phyloP scores from a whole-genome alignment of 2,113 vertebrate species.

The Martes martes region DNA sequence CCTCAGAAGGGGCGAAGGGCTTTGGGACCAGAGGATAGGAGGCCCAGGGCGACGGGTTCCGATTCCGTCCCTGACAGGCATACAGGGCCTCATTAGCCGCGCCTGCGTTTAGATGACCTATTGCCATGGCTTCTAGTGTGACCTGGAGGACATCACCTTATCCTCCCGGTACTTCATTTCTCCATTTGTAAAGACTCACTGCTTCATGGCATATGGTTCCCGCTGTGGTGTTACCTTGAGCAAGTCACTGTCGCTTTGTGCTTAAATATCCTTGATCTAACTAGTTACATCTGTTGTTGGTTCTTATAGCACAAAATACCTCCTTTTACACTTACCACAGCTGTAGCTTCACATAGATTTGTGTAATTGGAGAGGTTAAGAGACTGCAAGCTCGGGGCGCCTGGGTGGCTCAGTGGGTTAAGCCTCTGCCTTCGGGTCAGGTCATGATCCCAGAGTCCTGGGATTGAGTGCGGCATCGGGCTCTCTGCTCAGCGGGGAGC shows the following conservation, averaged over 20 bases:
- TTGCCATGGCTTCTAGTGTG: not conserved
- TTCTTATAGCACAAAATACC: not conserved
- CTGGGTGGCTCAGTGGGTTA: too few species aligned
- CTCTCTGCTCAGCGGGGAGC: too few species aligned
- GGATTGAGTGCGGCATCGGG: fast-evolving
- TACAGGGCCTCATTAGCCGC: not conserved
- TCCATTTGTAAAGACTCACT: not conserved
- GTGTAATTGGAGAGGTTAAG: not conserved
- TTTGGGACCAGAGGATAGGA: not conserved
- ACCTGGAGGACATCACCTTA: not conserved
- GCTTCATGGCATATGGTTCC: not conserved
- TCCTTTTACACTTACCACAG: not conserved
- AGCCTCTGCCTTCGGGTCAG: too few species aligned
- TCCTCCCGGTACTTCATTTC: not conserved
- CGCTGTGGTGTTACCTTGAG: not conserved
- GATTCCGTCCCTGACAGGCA: not conserved
- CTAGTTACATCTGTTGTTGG: not conserved
- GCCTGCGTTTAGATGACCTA: not conserved
- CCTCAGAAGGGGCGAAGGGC: not conserved
- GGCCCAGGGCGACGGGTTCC: not conserved
- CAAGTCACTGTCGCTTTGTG: not conserved
- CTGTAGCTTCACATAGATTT: not conserved
- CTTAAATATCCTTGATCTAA: not conserved
- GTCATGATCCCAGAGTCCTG: too few species aligned
- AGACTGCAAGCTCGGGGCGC: not conserved